Base-by-base conservation (phyloP, 2,888 invertebrate genomes). In the Drosophila aldrichi region DNA sequence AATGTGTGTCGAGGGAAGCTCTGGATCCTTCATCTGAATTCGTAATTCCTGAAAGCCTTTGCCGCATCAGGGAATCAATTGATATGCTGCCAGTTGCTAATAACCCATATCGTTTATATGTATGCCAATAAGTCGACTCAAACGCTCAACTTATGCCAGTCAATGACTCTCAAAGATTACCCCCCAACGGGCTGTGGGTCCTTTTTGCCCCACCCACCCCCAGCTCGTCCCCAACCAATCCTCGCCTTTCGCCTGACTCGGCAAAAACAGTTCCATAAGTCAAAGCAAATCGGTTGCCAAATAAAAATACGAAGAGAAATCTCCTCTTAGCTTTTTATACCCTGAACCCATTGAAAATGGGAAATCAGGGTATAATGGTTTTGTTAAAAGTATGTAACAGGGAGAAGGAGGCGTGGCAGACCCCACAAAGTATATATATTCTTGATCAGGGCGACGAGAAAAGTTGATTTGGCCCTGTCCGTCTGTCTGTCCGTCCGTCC, bases 71-170 rank as follows among this genome's bases (percentile, higher is more conserved):
- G 69, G 74, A 82, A 83, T 77, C 83, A 86, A 83, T 88, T 85
- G 82, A 22, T 57, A 46, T 52, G 59, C 66, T 55, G 52, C 49
- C 77, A 63, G 54, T 70, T 66, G 69, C 77, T 77, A 80, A 80
- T 88, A 86, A 74, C 80, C 71, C 65, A 88, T 68, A 80, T 70
- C 67, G 63, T 22, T 71, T 68, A 70, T 68, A 69, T 66, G 60
- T 70, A 59, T 73, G 70, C 72, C 74, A 77, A 71, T 69, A 79
- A 74, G 51, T 67, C 25, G 65, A 52, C 58, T 68, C 54, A 82
- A 72, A 34, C 57, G 61, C 68, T 65, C 46, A 77, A 77, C 77
- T 81, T 81, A 73, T 82, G 80, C 77, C 80, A 78, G 66, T 70
- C 79, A 71, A 71, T 71, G 80, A 62, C 67, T 65, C 22, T 36